These are phyloP conservation scores for Gymnothorax javanicus DNA, from an alignment of 2,797 vertebrate species.

Conservation along the genomic window DNA sequence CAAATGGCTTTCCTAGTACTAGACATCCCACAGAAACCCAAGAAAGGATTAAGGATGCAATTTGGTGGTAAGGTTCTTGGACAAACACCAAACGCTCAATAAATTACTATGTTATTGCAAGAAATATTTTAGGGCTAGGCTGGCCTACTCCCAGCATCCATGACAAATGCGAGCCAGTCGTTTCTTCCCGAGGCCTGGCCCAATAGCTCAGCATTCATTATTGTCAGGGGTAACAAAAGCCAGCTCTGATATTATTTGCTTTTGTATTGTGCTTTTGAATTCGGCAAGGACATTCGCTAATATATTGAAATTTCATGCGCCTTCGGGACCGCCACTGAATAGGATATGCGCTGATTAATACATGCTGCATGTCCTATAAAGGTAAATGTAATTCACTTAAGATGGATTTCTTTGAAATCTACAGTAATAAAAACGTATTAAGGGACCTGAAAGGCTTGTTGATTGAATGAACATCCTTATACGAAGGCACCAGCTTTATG, in stretches of 20 bases:
- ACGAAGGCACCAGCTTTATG: not conserved
- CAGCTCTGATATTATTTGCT: not conserved
- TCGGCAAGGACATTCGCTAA: not conserved
- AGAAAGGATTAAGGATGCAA: constrained; percentile 17
- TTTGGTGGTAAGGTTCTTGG: constrained; percentile 15
- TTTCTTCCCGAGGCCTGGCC: not conserved
- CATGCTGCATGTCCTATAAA: not conserved
- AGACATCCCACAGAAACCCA: not conserved
- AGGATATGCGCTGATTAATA: not conserved
- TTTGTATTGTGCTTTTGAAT: constrained; percentile 6
- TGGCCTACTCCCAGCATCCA: constrained; percentile 5
- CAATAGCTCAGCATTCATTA: constrained; percentile 15
- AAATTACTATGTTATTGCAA: constrained; percentile 23
- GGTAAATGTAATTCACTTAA: not conserved
- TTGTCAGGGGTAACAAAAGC: not conserved
- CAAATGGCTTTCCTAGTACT: constrained; percentile 35
- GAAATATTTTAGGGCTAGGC: not conserved
- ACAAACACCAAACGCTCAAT: constrained; percentile 25
- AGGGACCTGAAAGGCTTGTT: not conserved
- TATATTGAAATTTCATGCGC: not conserved
- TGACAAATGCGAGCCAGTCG: constrained; percentile 25
- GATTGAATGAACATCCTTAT: not conserved
- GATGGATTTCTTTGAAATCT: not conserved
- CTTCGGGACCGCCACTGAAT: not conserved
- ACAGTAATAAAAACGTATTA: not conserved